phyloP scores from a whole-genome alignment of 2,888 invertebrate species.

The Drosophila macrospina region DNA sequence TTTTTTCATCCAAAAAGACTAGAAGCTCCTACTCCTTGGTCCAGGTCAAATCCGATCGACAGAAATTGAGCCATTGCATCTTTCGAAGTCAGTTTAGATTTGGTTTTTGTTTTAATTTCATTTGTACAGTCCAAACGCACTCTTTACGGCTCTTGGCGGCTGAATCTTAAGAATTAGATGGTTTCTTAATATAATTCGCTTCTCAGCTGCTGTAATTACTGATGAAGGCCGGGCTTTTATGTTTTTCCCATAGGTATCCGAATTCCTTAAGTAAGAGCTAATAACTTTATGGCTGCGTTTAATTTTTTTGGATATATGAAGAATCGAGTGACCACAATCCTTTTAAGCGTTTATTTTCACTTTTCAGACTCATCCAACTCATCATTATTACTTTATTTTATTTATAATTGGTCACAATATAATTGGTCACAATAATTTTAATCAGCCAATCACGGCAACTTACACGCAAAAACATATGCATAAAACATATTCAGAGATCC shows the following conservation, averaged over 20 bases:
- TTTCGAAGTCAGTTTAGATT: slow-evolving; percentile 11
- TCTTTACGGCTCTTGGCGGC: not conserved
- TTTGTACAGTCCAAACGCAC: no score
- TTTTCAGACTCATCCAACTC: no score
- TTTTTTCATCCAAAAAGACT: slow-evolving; percentile 10
- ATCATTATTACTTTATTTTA: no score
- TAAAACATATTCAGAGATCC: no score
- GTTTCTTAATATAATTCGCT: slow-evolving; percentile 14
- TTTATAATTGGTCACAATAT: no score
- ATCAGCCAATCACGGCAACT: no score
- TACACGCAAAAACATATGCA: no score
- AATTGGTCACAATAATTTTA: no score
- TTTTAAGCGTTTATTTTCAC: not conserved
- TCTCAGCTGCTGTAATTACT: slow-evolving; percentile 15
- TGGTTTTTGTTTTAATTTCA: slow-evolving; percentile 6
- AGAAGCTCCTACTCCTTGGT: slow-evolving; percentile 2
- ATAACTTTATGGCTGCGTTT: slow-evolving; percentile 13
- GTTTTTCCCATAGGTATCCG: slow-evolving; percentile 2
- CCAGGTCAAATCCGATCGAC: slow-evolving; percentile 7
- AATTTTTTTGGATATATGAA: slow-evolving; percentile 21
- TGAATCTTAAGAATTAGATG: not conserved
- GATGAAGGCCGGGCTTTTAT: slow-evolving; percentile 15
- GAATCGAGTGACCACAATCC: slow-evolving; percentile 14
- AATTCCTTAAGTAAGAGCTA: not conserved
- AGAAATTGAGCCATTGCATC: slow-evolving; percentile 16